Conservation (phyloP, 2,113 vertebrate species). For the human (Homo sapiens) region GRCh38 chr3:100482501-100483000, state of each 20-base stretch:
- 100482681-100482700: background rate
- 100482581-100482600: background rate
- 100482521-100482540: constrained; percentile 6
- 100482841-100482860: background rate
- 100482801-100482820: background rate
- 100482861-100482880: background rate
- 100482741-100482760: background rate
- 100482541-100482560: background rate
- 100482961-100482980: background rate
- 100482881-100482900: background rate
- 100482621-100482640: background rate
- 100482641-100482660: background rate
- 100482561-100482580: background rate
- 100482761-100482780: background rate
- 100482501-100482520: background rate
- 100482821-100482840: background rate
- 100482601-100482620: background rate
- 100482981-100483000: background rate
- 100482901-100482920: background rate
- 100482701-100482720: background rate
- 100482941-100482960: background rate
- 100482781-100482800: background rate
- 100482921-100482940: background rate
- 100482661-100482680: background rate
- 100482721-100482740: background rate